A percentile compares a stretch with the other conserved stretches of the same genome.
These are phyloP conservation scores for Lepidothrix coronata DNA, from an alignment of 2,113 vertebrate genomes.

Conservation along the genomic window DNA sequence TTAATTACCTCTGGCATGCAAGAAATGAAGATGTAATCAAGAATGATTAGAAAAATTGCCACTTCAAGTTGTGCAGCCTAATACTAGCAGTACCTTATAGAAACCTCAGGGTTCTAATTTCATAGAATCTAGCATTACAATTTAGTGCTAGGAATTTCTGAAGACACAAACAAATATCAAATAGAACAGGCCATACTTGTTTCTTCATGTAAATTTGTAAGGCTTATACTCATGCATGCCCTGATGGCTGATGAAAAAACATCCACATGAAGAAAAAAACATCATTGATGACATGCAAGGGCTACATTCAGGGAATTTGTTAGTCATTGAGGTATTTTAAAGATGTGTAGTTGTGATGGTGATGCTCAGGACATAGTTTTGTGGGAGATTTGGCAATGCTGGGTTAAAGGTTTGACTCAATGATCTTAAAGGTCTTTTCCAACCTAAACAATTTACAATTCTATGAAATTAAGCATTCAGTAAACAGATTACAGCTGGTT, in stretches of 20 bases:
- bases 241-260: not conserved
- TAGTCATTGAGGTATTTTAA: not conserved
- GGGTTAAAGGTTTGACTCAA: not conserved
- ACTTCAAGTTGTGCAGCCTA: not conserved
- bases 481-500: not conserved
- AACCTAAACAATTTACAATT: not conserved
- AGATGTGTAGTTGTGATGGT: not conserved
- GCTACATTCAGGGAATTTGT: not conserved
- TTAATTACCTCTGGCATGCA: conserved; percentile 28
- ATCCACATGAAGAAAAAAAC: not conserved
- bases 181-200: not conserved
- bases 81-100: not conserved
- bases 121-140: not conserved
- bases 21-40: conserved; percentile 41
- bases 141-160: not conserved
- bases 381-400: not conserved
- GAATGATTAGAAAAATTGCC: conserved; percentile 42
- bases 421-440: not conserved
- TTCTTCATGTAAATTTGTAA: not conserved
- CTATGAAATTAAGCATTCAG: not conserved
- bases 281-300: not conserved
- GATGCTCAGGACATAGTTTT: not conserved
- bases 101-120: not conserved
- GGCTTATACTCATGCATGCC: not conserved
- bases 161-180: not conserved